phyloP scores from a whole-genome alignment of 2,113 vertebrate species.

The Myodes glareolus region DNA sequence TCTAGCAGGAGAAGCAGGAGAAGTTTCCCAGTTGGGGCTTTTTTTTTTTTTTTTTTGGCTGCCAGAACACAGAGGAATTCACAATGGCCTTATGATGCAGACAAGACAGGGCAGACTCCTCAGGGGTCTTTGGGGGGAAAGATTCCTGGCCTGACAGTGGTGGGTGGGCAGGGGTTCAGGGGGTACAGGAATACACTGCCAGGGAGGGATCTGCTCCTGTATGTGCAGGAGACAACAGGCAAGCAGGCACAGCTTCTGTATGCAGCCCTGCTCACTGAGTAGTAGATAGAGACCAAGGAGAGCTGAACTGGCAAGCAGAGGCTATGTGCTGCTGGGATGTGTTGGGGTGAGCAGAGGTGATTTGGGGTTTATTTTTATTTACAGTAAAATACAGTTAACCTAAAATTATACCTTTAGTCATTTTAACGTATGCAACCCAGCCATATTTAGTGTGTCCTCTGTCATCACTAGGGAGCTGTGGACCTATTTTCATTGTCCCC shows the following conservation, averaged over 20 bases:
- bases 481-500: neutral
- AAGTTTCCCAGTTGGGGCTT: neutral
- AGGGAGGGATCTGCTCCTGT: neutral
- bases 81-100: neutral
- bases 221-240: fast-evolving
- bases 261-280: neutral
- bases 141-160: neutral
- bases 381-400: neutral
- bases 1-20: neutral
- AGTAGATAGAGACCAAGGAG: neutral
- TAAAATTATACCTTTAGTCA: neutral
- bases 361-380: neutral
- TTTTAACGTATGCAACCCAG: neutral
- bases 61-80: neutral
- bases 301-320: neutral
- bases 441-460: neutral
- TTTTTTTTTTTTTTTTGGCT: neutral
- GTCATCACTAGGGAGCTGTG: neutral
- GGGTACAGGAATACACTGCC: fast-evolving
- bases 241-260: fast-evolving
- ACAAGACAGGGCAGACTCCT: neutral
- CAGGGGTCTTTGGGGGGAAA: neutral
- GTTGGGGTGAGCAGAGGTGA: neutral
- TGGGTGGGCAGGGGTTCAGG: no score
- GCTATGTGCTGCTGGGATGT: neutral